A percentile compares a stretch with the other conserved stretches of the same genome.
These are phyloP conservation scores for Poecilobothrus nobilitatus DNA, from an alignment of 2,888 invertebrate species.

Conservation along the genomic window DNA sequence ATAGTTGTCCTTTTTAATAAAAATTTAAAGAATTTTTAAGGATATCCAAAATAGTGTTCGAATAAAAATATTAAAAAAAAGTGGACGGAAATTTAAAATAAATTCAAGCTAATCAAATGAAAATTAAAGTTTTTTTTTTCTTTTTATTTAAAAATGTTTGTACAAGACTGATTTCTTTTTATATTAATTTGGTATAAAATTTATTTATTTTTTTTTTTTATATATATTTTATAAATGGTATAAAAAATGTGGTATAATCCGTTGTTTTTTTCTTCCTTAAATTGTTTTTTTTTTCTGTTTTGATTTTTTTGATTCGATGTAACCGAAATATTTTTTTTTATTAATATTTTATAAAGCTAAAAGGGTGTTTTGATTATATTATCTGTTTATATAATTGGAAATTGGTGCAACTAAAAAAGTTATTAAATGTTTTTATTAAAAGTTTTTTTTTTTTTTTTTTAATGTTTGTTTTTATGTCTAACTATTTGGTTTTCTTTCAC, in stretches of 20 bases:
- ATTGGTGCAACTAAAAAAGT: no score
- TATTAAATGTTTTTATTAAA: no score
- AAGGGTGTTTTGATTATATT: no score
- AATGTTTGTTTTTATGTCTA: neutral
- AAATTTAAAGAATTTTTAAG: constrained; percentile 3
- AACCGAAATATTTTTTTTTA: neutral
- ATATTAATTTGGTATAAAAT: neutral
- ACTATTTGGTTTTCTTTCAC: constrained; percentile 3
- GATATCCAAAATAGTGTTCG: no score
- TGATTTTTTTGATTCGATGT: neutral
- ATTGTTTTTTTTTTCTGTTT: neutral
- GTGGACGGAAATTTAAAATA: constrained; percentile 4
- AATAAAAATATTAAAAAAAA: neutral
- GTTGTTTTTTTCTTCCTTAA: neutral
- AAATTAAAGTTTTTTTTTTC: neutral
- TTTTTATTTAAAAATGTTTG: no score
- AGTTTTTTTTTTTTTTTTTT: neutral
- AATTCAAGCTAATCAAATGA: neutral
- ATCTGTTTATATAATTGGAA: no score
- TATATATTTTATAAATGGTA: neutral
- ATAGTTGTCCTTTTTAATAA: no score
- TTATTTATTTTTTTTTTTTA: neutral
- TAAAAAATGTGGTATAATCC: neutral
- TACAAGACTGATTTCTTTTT: neutral
- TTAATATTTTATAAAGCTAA: no score